A percentile compares a stretch with the other conserved stretches of the same genome.
phyloP scores from a whole-genome alignment of 2,113 vertebrate genomes.

The Probosciger aterrimus region DNA sequence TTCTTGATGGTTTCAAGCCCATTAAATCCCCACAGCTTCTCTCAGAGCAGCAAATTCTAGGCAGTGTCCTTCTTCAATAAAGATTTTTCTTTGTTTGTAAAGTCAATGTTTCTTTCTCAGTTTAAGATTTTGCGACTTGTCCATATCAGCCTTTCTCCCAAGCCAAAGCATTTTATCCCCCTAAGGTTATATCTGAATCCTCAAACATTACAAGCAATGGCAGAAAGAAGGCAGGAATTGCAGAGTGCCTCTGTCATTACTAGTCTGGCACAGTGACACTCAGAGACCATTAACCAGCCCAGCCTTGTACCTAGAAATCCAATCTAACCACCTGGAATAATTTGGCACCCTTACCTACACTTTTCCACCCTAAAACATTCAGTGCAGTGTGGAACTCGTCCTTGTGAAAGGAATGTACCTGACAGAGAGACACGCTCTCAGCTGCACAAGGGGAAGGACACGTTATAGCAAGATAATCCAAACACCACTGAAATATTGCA shows the following conservation, averaged over 20 bases:
- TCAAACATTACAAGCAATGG: not conserved
- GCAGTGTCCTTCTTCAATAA: not conserved
- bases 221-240: not conserved
- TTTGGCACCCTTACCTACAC: not conserved
- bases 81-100: not conserved
- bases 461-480: not conserved
- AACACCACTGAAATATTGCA: not conserved
- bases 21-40: not conserved
- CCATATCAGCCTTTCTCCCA: not conserved
- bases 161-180: not conserved
- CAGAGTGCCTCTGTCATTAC: not conserved
- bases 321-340: slow-evolving; percentile 1
- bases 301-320: slow-evolving; percentile 17
- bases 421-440: not conserved
- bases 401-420: not conserved
- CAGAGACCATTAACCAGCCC: not conserved
- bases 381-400: not conserved
- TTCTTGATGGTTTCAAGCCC: not conserved
- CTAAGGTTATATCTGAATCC: not conserved
- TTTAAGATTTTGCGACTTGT: not conserved
- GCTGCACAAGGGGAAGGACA: not conserved
- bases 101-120: not conserved
- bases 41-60: not conserved
- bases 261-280: not conserved
- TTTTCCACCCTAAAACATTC: not conserved